Evolutionary conservation across 2,797 vertebrate species (phyloP).

Genomic region (Hippopotamyrus pictus): DNA sequence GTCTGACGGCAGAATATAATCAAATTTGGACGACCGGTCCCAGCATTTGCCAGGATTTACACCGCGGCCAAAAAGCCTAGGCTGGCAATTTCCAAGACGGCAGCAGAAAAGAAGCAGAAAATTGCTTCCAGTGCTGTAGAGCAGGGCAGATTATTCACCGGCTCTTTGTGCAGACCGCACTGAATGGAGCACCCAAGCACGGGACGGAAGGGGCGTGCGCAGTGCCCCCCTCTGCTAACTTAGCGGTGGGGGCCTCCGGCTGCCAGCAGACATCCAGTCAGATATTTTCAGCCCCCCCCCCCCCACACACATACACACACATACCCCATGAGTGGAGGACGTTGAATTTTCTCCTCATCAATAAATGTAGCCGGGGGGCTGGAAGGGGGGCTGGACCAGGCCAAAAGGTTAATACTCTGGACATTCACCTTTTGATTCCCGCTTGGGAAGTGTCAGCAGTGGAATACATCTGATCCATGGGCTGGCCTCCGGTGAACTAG

Average conservation of each 20-base stretch:
- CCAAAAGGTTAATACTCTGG: slow-evolving; percentile 13
- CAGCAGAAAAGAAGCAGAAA: slow-evolving; percentile 39
- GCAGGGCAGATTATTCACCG: slow-evolving; percentile 31
- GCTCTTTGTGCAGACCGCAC: slow-evolving; percentile 14
- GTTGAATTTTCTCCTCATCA: neutral
- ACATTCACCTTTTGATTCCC: slow-evolving; percentile 14
- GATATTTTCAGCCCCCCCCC: neutral
- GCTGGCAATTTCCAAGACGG: slow-evolving; percentile 36
- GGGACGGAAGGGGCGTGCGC: neutral
- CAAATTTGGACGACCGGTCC: slow-evolving; percentile 55
- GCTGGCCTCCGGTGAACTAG: neutral
- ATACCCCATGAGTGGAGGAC: too few species aligned
- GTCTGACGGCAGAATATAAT: slow-evolving; percentile 42
- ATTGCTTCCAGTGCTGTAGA: slow-evolving; percentile 36
- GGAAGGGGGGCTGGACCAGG: neutral
- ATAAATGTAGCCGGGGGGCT: neutral
- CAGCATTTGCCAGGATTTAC: slow-evolving; percentile 40
- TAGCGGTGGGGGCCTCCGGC: neutral
- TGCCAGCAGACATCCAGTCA: neutral
- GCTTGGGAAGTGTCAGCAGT: neutral
- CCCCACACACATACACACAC: too few species aligned
- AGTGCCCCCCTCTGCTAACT: neutral
- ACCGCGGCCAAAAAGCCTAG: slow-evolving; percentile 44
- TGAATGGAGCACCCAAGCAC: neutral
- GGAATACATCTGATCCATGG: neutral